phyloP scores from a whole-genome alignment of 2,113 vertebrate species.

The Genyomyrus donnyi region DNA sequence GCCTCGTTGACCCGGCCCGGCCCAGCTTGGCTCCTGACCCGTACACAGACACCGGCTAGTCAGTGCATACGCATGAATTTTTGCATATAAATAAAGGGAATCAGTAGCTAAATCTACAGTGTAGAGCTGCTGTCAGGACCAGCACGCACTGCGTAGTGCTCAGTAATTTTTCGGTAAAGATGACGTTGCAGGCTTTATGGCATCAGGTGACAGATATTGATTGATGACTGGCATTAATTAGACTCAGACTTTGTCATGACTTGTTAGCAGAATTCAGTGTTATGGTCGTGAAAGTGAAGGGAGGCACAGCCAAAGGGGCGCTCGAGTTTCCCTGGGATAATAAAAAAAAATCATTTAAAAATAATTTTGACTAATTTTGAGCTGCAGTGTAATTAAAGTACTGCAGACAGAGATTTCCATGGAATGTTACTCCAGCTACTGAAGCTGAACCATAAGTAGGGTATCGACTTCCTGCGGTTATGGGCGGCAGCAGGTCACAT shows the following conservation, averaged over 20 bases:
- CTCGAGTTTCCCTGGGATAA: not conserved
- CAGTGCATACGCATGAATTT: not conserved
- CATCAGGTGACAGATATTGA: not conserved
- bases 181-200: not conserved
- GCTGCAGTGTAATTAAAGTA: not conserved
- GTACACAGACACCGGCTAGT: not conserved
- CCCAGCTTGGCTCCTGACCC: not conserved
- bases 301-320: not conserved
- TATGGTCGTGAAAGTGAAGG: not conserved
- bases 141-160: not conserved
- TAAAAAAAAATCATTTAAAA: not conserved
- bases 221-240: not conserved
- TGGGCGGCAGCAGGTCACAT: not conserved
- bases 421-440: constrained; percentile 16
- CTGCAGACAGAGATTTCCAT: not conserved
- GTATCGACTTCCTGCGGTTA: constrained; percentile 35
- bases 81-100: not conserved
- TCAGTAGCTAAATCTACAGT: not conserved
- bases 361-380: not conserved
- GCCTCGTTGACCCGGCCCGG: not conserved
- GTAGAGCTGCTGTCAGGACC: not conserved
- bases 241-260: not conserved
- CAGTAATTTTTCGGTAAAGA: not conserved
- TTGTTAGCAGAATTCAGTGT: not conserved
- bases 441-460: constrained; percentile 27